Evolutionary conservation across 2,888 invertebrate genomes (phyloP).

Genomic region (Leptinotarsa juncta): DNA sequence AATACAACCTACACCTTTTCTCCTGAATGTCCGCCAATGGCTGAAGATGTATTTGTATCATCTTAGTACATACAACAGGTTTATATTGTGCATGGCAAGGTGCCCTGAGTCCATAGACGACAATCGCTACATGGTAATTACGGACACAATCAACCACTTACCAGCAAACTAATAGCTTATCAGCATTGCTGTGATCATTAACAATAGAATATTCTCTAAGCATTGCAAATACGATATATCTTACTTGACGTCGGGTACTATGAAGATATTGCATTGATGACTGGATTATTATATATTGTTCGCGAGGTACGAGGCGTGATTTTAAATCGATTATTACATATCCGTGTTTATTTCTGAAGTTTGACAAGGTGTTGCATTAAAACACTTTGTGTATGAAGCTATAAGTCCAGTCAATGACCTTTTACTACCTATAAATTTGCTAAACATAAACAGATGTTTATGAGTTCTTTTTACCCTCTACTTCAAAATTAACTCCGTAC

Average conservation of each 20-base stretch:
- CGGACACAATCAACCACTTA: constrained; percentile 58
- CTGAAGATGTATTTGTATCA: constrained; percentile 47
- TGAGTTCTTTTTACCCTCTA: too few species aligned
- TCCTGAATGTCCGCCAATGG: neutral
- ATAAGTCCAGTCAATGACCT: too few species aligned
- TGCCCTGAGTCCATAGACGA: constrained; percentile 54
- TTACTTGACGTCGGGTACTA: neutral
- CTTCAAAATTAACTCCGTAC: too few species aligned
- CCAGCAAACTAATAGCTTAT: constrained; percentile 58
- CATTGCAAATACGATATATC: constrained; percentile 36
- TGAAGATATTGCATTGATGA: constrained; percentile 26
- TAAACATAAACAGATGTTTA: too few species aligned
- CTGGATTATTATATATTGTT: constrained; percentile 3
- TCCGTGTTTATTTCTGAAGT: too few species aligned
- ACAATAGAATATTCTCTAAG: constrained; percentile 46
- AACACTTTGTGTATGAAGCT: too few species aligned
- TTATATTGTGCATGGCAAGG: constrained; percentile 52
- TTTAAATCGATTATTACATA: too few species aligned
- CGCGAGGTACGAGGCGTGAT: neutral
- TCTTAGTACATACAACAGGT: constrained; percentile 54
- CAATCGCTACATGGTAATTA: constrained; percentile 61
- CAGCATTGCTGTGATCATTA: constrained; percentile 55
- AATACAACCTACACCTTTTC: neutral
- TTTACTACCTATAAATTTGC: too few species aligned
- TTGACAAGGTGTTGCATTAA: too few species aligned